A percentile compares a stretch with the other conserved stretches of the same genome.
phyloP scores from a whole-genome alignment of 2,113 vertebrate genomes.

The Neogobius melanostomus region DNA sequence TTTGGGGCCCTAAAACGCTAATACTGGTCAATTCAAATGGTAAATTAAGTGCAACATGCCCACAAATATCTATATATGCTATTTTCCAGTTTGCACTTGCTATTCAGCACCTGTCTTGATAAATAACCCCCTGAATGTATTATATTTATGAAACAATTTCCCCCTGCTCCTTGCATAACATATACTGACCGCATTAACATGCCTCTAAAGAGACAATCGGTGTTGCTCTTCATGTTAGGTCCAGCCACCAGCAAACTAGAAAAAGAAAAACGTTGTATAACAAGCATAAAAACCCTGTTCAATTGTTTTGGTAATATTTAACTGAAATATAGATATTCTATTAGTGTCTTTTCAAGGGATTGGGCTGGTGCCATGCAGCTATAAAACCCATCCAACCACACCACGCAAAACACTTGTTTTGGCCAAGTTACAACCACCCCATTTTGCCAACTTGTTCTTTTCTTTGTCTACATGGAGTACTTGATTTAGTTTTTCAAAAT shows the following conservation, averaged over 20 bases:
- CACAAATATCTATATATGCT: too few relatives aligned
- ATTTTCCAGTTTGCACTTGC: too few relatives aligned
- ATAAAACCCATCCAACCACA: neutral
- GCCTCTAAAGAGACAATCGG: neutral
- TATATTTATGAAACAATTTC: too few relatives aligned
- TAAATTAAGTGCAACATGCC: too few relatives aligned
- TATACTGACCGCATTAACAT: neutral
- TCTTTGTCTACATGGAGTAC: neutral
- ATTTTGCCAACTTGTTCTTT: slow-evolving; percentile 16
- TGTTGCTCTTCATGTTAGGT: neutral
- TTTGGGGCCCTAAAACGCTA: too few relatives aligned
- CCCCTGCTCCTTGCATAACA: neutral
- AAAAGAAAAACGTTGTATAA: neutral
- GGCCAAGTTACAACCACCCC: neutral
- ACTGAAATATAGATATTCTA: neutral
- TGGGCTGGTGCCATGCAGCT: neutral
- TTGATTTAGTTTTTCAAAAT: slow-evolving; percentile 7
- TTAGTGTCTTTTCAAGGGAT: neutral
- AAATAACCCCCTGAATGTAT: too few relatives aligned
- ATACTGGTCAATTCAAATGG: too few relatives aligned
- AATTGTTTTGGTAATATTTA: neutral
- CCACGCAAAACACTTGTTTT: neutral
- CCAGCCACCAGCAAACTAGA: neutral
- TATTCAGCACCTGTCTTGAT: too few relatives aligned
- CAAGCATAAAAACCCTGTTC: neutral